Evolutionary conservation across 2,797 vertebrate species (phyloP).

Genomic region (Darevskia nairensis): DNA sequence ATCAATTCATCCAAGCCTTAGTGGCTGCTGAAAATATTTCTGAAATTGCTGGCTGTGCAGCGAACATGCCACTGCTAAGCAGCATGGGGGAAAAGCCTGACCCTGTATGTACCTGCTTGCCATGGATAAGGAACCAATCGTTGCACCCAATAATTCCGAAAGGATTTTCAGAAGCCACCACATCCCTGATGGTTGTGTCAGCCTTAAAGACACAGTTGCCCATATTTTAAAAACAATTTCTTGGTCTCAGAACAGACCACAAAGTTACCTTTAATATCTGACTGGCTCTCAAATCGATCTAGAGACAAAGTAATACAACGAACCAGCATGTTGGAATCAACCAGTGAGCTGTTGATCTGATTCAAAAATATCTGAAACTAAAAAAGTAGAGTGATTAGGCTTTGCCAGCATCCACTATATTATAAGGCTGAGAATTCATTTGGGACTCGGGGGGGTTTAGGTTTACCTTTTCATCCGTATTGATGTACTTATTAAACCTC

Average conservation of each 20-base stretch:
- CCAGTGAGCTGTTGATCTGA: conserved; percentile 97
- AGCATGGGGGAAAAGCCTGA: background rate
- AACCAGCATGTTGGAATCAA: conserved; percentile 98
- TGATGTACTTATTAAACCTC: conserved; percentile 98
- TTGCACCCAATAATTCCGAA: background rate
- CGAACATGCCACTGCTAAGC: background rate
- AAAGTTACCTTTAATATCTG: conserved; percentile 92
- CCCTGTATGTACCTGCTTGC: background rate
- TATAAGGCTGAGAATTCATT: background rate
- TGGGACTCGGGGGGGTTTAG: background rate
- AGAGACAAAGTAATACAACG: conserved; percentile 96
- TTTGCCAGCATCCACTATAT: background rate
- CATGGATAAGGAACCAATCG: background rate
- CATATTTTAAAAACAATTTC: background rate
- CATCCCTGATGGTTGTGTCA: background rate
- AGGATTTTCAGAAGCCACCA: background rate
- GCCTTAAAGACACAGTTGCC: background rate
- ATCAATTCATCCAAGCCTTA: background rate
- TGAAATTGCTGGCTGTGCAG: background rate
- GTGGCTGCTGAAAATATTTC: background rate
- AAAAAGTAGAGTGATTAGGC: conserved; percentile 16
- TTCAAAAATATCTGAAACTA: conserved; percentile 97
- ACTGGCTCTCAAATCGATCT: conserved; percentile 95
- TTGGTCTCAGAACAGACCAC: no score
- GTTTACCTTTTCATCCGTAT: conserved; percentile 95